A percentile compares a stretch with the other conserved stretches of the same genome.
phyloP scores from a whole-genome alignment of 2,888 invertebrate genomes.

The Lasioglossum oenotherae region DNA sequence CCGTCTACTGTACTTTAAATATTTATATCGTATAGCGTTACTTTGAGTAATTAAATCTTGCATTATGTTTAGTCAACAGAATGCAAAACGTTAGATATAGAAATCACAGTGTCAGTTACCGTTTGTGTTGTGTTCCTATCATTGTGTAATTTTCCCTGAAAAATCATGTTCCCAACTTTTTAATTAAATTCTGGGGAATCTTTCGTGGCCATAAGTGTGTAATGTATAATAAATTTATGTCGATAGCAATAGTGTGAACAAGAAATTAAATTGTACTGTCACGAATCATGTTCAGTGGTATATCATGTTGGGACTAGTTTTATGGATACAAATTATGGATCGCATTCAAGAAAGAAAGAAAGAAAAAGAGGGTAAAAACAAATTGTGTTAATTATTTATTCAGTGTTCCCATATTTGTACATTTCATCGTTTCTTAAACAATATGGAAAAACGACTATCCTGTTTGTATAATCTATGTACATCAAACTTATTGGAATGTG shows the following conservation, averaged over 20 bases:
- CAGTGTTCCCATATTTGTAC: conserved; percentile 61
- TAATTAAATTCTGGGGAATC: conserved; percentile 27
- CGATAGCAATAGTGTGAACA: conserved; percentile 66
- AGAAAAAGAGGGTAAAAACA: conserved; percentile 48
- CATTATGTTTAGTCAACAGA: conserved; percentile 58
- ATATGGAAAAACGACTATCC: conserved; percentile 43
- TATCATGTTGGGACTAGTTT: conserved; percentile 58
- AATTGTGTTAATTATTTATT: conserved; percentile 68
- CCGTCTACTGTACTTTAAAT: conserved; percentile 51
- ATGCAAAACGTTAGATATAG: conserved; percentile 49
- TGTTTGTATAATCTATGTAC: conserved; percentile 51
- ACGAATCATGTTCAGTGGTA: conserved; percentile 49
- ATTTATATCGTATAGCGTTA: conserved; percentile 50
- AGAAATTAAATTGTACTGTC: conserved; percentile 54
- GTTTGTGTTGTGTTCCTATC: conserved; percentile 60
- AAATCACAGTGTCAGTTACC: conserved; percentile 60
- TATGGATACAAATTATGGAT: conserved; percentile 58
- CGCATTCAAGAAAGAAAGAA: conserved; percentile 62
- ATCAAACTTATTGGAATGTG: conserved; percentile 45
- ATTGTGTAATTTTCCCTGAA: conserved; percentile 31
- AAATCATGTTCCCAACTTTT: conserved; percentile 38
- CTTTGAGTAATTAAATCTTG: conserved; percentile 55
- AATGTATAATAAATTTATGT: conserved; percentile 68
- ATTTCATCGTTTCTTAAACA: conserved; percentile 62
- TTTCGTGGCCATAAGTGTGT: conserved; percentile 49